These are phyloP conservation scores for Perizoma flavofasciatum DNA, from an alignment of 2,888 invertebrate genomes.

Conservation along the genomic window DNA sequence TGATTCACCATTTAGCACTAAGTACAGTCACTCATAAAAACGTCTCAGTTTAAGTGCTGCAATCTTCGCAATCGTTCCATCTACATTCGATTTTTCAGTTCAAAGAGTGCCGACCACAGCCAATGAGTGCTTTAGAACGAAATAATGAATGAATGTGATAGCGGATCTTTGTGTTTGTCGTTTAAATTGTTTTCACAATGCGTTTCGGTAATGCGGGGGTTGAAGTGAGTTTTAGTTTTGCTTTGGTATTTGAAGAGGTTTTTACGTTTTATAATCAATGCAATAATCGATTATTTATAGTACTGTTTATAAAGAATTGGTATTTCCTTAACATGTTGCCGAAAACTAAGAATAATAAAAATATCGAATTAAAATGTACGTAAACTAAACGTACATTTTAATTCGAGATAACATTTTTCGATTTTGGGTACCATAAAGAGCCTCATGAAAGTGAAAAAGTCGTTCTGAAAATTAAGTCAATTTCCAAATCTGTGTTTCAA, in stretches of 20 bases:
- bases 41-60: conserved; percentile 44
- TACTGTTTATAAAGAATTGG: not conserved
- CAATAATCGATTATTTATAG: not conserved
- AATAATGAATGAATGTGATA: conserved; percentile 68
- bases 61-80: conserved; percentile 49
- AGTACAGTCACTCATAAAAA: conserved; percentile 13
- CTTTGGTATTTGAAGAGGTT: conserved; percentile 22
- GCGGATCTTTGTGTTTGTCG: conserved; percentile 76
- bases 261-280: conserved; percentile 14
- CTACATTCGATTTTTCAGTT: conserved; percentile 59
- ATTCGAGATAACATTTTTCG: too few relatives aligned
- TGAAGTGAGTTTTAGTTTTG: conserved; percentile 51
- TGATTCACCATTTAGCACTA: not conserved
- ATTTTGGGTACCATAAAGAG: too few relatives aligned
- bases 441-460: too few relatives aligned
- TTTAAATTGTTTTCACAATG: conserved; percentile 64
- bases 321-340: too few relatives aligned
- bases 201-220: conserved; percentile 69
- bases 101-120: conserved; percentile 63
- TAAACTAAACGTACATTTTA: too few relatives aligned
- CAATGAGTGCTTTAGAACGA: conserved; percentile 71
- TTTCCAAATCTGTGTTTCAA: too few relatives aligned
- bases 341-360: too few relatives aligned
- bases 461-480: too few relatives aligned
- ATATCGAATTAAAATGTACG: too few relatives aligned